These are phyloP conservation scores for Callyntrura guangdongensis DNA, from an alignment of 2,888 invertebrate genomes.

Conservation along the genomic window DNA sequence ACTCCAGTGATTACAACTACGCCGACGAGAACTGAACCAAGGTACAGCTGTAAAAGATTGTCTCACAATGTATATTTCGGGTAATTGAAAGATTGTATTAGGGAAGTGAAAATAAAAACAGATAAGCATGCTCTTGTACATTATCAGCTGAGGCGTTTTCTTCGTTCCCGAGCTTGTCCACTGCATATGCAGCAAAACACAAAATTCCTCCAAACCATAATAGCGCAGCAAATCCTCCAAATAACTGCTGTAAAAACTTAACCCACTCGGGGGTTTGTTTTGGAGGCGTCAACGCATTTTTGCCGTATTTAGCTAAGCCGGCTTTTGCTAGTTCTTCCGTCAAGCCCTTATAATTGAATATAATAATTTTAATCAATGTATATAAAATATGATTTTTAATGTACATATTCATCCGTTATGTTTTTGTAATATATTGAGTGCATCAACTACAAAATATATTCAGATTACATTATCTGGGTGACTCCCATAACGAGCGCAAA, in stretches of 20 bases:
- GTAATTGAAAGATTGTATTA: no score
- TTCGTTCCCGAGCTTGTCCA: constrained; percentile 83
- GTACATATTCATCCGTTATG: no score
- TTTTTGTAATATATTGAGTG: no score
- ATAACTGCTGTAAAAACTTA: constrained; percentile 87
- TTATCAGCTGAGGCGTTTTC: constrained; percentile 74
- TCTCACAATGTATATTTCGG: background rate
- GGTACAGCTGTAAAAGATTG: constrained; percentile 86
- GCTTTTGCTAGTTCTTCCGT: constrained; percentile 86
- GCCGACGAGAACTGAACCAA: constrained; percentile 89
- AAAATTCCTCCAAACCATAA: constrained; percentile 87
- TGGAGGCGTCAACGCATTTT: constrained; percentile 87
- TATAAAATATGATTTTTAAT: no score
- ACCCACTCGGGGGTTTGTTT: constrained; percentile 88
- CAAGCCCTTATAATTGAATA: constrained; percentile 85
- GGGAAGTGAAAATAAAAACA: background rate
- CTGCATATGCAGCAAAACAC: constrained; percentile 87
- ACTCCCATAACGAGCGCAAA: constrained; percentile 98
- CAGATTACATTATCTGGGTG: constrained; percentile 96
- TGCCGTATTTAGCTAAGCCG: constrained; percentile 86
- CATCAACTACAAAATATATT: background rate
- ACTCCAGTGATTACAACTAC: constrained; percentile 91
- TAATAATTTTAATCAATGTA: background rate
- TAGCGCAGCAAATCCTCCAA: constrained; percentile 87
- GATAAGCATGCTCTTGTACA: constrained; percentile 35